Percentiles rank a stretch among this genome's conserved stretches.
These are phyloP conservation scores for Mythimna vitellina DNA, from an alignment of 2,888 invertebrate genomes.

Conservation along the genomic window DNA sequence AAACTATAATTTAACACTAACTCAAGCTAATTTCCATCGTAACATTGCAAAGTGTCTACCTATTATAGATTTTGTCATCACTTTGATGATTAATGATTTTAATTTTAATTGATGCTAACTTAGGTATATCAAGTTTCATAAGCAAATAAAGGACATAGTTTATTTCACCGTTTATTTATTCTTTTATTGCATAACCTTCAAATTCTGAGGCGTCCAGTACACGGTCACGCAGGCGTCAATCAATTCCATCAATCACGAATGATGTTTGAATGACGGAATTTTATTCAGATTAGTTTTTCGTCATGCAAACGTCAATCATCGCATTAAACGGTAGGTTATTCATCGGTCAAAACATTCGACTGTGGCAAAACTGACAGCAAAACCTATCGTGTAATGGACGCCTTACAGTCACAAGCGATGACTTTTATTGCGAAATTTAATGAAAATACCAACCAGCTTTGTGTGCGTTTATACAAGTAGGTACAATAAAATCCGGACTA, in stretches of 20 bases:
- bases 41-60: neutral
- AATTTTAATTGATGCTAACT: neutral
- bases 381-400: too few species aligned
- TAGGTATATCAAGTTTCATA: neutral
- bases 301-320: too few species aligned
- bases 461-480: neutral
- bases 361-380: too few species aligned
- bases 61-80: too few species aligned
- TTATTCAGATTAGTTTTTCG: neutral
- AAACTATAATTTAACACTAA: too few species aligned
- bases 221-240: too few species aligned
- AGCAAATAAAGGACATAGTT: neutral
- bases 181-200: neutral
- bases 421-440: slow-evolving; percentile 15
- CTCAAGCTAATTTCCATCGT: too few species aligned
- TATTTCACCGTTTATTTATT: neutral
- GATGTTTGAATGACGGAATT: neutral
- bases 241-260: too few species aligned
- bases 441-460: neutral
- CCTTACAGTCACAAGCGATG: neutral
- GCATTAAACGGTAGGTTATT: too few species aligned
- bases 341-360: too few species aligned
- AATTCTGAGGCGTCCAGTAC: neutral
- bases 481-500: too few species aligned
- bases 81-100: too few species aligned